Conservation (phyloP, 2,797 vertebrate species). For the Cygnus olor region DNA sequence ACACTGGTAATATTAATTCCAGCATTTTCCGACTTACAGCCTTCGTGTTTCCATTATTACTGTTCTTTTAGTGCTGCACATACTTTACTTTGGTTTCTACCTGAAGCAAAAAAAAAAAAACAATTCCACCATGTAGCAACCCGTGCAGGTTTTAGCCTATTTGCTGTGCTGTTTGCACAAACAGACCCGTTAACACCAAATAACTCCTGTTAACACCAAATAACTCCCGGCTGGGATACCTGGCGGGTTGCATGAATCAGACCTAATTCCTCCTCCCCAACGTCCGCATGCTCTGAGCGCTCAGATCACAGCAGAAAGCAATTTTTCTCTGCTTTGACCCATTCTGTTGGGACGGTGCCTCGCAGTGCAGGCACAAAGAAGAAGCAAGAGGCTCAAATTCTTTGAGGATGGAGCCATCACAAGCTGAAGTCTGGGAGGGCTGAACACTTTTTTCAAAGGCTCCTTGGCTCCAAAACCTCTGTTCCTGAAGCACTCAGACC, state of each 20-base stretch:
- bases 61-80: neutral
- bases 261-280: neutral
- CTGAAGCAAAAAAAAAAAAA: neutral
- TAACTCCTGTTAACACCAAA: neutral
- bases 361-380: neutral
- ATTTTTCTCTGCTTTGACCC: neutral
- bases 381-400: neutral
- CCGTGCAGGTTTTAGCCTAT: neutral
- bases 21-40: neutral
- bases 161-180: neutral
- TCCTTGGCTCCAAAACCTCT: slow-evolving; percentile 22
- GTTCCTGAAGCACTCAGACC: slow-evolving; percentile 5
- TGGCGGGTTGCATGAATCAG: neutral
- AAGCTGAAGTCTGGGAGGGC: slow-evolving; percentile 6
- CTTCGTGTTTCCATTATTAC: neutral
- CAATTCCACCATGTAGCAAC: neutral
- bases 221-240: neutral
- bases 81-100: neutral
- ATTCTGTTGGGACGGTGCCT: neutral
- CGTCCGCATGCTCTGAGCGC: fast-evolving
- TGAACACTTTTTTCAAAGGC: neutral
- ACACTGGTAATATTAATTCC: neutral
- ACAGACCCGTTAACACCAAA: neutral
- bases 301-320: neutral
- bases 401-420: neutral